Percentiles rank a stretch among this genome's conserved stretches.
Evolutionary conservation across 2,888 invertebrate genomes (phyloP).

Genomic region (Melanargia galathea): DNA sequence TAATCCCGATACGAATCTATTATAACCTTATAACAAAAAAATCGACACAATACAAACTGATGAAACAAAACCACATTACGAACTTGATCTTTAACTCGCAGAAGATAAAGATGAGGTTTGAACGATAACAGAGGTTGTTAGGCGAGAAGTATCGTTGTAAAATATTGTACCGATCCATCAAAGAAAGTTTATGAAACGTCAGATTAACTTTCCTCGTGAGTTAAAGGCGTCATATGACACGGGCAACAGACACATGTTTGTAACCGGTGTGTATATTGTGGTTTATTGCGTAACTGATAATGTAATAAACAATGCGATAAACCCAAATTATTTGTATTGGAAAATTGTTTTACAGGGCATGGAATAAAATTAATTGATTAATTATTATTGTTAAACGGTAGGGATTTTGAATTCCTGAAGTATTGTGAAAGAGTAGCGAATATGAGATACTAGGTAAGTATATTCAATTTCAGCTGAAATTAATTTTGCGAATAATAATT

Average conservation of each 20-base stretch:
- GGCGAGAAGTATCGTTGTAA: constrained; percentile 40
- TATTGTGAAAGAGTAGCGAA: too few relatives aligned
- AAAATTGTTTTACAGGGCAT: neutral
- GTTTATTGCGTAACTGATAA: constrained; percentile 22
- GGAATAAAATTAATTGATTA: neutral
- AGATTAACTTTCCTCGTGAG: constrained; percentile 68
- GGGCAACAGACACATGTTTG: constrained; percentile 27
- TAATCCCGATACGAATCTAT: constrained; percentile 48
- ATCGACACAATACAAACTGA: constrained; percentile 50
- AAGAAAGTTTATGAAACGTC: constrained; percentile 64
- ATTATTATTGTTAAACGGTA: too few relatives aligned
- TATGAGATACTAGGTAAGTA: too few relatives aligned
- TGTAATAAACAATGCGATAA: constrained; percentile 18
- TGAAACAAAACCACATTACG: constrained; percentile 26
- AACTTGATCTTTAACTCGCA: constrained; percentile 45
- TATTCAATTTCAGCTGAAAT: too few relatives aligned
- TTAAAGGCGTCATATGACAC: constrained; percentile 63
- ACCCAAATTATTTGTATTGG: neutral
- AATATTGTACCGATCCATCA: constrained; percentile 61
- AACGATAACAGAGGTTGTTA: constrained; percentile 1
- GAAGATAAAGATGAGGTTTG: constrained; percentile 34
- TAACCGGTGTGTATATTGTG: constrained; percentile 8
- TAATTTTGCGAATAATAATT: too few relatives aligned
- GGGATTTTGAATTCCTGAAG: too few relatives aligned
- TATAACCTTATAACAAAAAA: constrained; percentile 61